phyloP scores from a whole-genome alignment of 2,113 vertebrate species.

The Asarcornis scutulata region DNA sequence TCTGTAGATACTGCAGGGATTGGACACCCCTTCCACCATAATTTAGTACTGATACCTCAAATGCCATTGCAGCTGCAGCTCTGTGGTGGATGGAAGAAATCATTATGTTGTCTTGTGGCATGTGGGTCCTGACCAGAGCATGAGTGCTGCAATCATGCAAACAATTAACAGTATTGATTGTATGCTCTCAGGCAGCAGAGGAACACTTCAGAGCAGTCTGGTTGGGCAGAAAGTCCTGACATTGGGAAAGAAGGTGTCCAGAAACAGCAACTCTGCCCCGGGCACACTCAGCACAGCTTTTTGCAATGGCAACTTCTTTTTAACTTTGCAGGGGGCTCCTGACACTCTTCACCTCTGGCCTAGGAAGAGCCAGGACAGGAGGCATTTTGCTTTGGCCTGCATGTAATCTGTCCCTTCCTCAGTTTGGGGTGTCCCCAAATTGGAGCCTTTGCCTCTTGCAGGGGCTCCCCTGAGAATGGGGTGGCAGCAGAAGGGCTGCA shows the following conservation, averaged over 20 bases:
- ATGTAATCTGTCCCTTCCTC: not conserved
- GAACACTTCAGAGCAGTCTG: not conserved
- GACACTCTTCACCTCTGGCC: not conserved
- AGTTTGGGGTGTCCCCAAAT: not conserved
- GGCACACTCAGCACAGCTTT: not conserved
- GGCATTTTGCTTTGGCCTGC: not conserved
- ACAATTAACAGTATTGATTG: not conserved
- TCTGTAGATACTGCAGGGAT: not conserved
- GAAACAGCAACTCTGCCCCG: rapidly evolving
- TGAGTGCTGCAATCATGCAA: not conserved
- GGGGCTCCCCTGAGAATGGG: not conserved
- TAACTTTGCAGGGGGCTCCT: not conserved
- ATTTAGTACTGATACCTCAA: not conserved
- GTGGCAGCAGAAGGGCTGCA: not conserved
- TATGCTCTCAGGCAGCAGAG: not conserved
- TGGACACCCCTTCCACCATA: not conserved
- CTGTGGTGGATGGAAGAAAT: not conserved
- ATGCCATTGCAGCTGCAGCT: not conserved
- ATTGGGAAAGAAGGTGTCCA: not conserved
- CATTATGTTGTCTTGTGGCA: not conserved
- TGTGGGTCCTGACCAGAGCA: not conserved
- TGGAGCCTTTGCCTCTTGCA: not conserved
- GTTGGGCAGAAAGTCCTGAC: not conserved
- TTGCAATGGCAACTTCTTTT: not conserved
- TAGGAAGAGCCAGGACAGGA: not conserved